phyloP scores from a whole-genome alignment of 2,797 vertebrate species.

The Sebastes minor region DNA sequence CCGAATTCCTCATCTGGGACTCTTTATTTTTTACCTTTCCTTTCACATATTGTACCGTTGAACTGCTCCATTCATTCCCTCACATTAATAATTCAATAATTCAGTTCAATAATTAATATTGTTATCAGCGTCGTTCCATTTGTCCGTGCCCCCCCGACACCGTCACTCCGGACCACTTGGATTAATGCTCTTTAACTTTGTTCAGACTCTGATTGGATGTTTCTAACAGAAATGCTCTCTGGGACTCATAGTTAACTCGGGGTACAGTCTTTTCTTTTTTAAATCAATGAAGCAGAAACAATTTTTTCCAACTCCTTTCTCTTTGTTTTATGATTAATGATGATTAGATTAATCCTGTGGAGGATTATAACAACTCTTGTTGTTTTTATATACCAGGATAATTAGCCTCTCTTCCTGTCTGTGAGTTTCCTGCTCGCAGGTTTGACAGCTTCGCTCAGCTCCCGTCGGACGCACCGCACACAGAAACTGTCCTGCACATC shows the following conservation, averaged over 20 bases:
- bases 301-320: conserved; percentile 15
- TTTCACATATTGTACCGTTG: conserved; percentile 42
- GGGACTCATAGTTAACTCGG: conserved; percentile 35
- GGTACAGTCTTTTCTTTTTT: neutral
- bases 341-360: conserved; percentile 37
- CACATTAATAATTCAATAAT: conserved; percentile 68
- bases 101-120: conserved; percentile 72
- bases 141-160: conserved; percentile 49
- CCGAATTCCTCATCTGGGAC: conserved; percentile 40
- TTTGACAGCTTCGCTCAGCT: neutral
- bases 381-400: conserved; percentile 26
- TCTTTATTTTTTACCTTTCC: conserved; percentile 24
- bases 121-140: conserved; percentile 64
- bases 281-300: conserved; percentile 40
- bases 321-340: conserved; percentile 59
- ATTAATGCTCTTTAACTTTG: conserved; percentile 59
- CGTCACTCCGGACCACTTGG: conserved; percentile 38
- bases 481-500: neutral
- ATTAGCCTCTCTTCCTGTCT: conserved; percentile 34
- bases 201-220: conserved; percentile 59
- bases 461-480: neutral
- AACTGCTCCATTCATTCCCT: conserved; percentile 45
- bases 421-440: conserved; percentile 10
- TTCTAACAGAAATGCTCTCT: conserved; percentile 28
- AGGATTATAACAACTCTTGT: conserved; percentile 47